A percentile compares a stretch with the other conserved stretches of the same genome.
Conservation (phyloP, 1,140 invertebrate genomes). For the Caerostris extrusa region DNA sequence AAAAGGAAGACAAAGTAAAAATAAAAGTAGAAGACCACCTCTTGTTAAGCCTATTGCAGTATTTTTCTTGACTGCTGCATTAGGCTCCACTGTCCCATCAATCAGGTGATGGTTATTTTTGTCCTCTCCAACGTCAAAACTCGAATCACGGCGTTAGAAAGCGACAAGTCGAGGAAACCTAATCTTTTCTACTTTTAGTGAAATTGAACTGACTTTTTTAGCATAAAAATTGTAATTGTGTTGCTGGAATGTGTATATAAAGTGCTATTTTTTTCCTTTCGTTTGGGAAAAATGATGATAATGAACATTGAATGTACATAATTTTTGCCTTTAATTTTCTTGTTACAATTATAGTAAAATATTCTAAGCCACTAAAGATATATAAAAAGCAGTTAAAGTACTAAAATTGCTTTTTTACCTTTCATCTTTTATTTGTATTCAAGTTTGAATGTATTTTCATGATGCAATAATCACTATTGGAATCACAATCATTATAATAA, state of each 20-base stretch:
- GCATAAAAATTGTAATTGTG: background rate
- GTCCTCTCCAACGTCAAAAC: constrained; percentile 16
- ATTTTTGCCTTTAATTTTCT: too few relatives aligned
- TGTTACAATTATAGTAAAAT: too few relatives aligned
- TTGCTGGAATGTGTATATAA: background rate
- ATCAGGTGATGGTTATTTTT: constrained; percentile 56
- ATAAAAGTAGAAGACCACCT: background rate
- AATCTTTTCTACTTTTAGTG: background rate
- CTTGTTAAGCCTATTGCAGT: background rate
- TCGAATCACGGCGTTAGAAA: constrained; percentile 15
- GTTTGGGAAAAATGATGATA: too few relatives aligned
- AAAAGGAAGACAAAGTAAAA: background rate
- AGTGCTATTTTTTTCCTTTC: background rate
- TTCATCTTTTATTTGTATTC: too few relatives aligned
- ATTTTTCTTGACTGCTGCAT: constrained; percentile 64
- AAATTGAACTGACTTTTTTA: background rate
- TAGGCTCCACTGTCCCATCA: constrained; percentile 58
- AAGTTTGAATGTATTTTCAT: too few relatives aligned
- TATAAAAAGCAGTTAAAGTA: too few relatives aligned
- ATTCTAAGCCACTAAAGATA: too few relatives aligned
- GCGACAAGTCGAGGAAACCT: background rate
- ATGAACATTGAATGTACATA: too few relatives aligned
- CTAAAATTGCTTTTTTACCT: too few relatives aligned
- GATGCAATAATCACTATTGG: too few relatives aligned
- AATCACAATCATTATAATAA: too few relatives aligned